These are phyloP conservation scores for Seira ritae DNA, from an alignment of 2,888 invertebrate species.

Conservation along the genomic window DNA sequence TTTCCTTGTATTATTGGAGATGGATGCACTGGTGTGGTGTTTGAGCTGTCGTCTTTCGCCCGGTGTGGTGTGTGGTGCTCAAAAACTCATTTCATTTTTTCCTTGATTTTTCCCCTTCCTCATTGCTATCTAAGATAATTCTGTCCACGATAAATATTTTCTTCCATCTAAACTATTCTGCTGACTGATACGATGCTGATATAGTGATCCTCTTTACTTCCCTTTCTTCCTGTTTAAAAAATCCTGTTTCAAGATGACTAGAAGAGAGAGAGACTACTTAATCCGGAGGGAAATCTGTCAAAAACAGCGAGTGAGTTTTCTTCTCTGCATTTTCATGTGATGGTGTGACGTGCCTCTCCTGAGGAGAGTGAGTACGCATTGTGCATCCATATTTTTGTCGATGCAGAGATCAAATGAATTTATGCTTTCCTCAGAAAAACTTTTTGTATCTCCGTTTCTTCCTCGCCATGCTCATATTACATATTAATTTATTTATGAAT, in stretches of 20 bases:
- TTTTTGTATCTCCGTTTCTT: neutral
- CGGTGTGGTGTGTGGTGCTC: neutral
- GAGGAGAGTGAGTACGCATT: neutral
- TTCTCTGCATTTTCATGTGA: neutral
- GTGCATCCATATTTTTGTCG: too few relatives aligned
- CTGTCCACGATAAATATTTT: slow-evolving; percentile 1
- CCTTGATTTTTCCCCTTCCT: neutral
- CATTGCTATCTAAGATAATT: neutral
- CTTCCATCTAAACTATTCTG: neutral
- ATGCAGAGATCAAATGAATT: too few relatives aligned
- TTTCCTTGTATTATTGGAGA: neutral
- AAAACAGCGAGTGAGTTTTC: slow-evolving; percentile 10
- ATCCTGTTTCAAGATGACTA: neutral
- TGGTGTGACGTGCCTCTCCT: neutral
- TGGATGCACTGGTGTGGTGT: neutral
- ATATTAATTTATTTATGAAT: slow-evolving; percentile 8
- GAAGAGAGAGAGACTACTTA: slow-evolving; percentile 27
- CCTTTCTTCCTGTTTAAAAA: slow-evolving; percentile 1
- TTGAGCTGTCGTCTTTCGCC: neutral
- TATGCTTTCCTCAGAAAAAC: neutral
- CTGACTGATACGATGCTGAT: neutral
- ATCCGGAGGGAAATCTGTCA: slow-evolving; percentile 39
- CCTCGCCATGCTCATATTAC: neutral
- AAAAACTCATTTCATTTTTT: slow-evolving; percentile 3
- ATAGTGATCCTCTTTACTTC: neutral